Percentiles rank a stretch among this genome's conserved stretches.
Conservation (phyloP, 2,888 invertebrate species). For the Ectobius pallidus region DNA sequence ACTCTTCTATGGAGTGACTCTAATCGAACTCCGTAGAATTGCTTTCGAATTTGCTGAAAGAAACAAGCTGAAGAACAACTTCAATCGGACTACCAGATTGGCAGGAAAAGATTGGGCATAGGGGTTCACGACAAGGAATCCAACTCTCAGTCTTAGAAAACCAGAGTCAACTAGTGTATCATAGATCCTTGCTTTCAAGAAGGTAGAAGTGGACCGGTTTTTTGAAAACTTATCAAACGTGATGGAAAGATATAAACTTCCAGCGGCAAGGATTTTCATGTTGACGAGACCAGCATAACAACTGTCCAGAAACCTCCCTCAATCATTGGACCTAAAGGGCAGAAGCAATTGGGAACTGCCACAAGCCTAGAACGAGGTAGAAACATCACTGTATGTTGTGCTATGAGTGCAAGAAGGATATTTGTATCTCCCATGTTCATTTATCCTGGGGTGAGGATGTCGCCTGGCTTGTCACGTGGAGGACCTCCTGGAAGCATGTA, state of each 20-base stretch:
- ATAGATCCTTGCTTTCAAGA: slow-evolving; percentile 48
- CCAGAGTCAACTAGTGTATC: slow-evolving; percentile 49
- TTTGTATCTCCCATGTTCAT: slow-evolving; percentile 57
- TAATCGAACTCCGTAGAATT: slow-evolving; percentile 44
- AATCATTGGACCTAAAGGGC: slow-evolving; percentile 52
- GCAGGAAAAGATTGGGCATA: slow-evolving; percentile 49
- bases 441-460: slow-evolving; percentile 50
- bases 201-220: slow-evolving; percentile 46
- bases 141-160: slow-evolving; percentile 45
- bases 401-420: slow-evolving; percentile 52
- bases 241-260: slow-evolving; percentile 45
- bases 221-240: slow-evolving; percentile 46
- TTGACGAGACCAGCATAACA: slow-evolving; percentile 55
- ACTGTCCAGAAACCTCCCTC: slow-evolving; percentile 53
- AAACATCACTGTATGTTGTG: slow-evolving; percentile 54
- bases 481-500: slow-evolving; percentile 52
- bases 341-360: slow-evolving; percentile 53
- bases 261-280: slow-evolving; percentile 50
- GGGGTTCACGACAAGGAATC: slow-evolving; percentile 46
- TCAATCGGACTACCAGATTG: slow-evolving; percentile 44
- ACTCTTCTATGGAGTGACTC: slow-evolving; percentile 46
- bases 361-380: slow-evolving; percentile 54
- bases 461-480: slow-evolving; percentile 52
- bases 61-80: slow-evolving; percentile 46
- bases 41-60: slow-evolving; percentile 46